Conservation (phyloP, 2,797 vertebrate species). For the Loriculus beryllinus region DNA sequence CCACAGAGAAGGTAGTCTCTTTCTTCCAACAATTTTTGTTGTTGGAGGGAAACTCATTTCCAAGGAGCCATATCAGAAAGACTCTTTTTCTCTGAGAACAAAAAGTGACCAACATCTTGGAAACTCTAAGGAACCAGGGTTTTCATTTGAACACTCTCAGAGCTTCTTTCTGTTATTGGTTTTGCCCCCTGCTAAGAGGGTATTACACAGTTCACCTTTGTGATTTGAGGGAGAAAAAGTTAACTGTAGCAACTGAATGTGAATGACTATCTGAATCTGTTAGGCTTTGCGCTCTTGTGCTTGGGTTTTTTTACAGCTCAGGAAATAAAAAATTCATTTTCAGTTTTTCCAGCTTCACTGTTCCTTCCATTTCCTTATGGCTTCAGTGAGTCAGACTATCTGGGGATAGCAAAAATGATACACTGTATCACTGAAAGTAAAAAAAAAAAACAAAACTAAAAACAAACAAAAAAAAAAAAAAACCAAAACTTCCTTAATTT, state of each 20-base stretch:
- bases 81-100: not conserved
- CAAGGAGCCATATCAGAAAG: not conserved
- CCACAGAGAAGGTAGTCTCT: not conserved
- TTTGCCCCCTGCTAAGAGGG: accelerated
- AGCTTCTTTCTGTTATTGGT: not conserved
- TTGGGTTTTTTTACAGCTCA: not conserved
- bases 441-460: not conserved
- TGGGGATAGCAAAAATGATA: not conserved
- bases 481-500: not conserved
- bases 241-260: not conserved
- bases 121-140: not conserved
- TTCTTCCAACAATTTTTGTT: not conserved
- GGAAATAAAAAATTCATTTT: not conserved
- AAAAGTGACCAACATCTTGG: not conserved
- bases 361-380: not conserved
- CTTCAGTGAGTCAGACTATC: not conserved
- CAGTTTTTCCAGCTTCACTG: not conserved
- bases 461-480: too few species aligned
- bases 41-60: not conserved
- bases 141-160: not conserved
- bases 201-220: not conserved
- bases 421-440: not conserved
- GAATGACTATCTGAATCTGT: not conserved
- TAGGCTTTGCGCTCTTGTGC: not conserved
- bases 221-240: not conserved